These are phyloP conservation scores for Botia kubotai DNA, from an alignment of 2,797 vertebrate species.

Conservation along the genomic window DNA sequence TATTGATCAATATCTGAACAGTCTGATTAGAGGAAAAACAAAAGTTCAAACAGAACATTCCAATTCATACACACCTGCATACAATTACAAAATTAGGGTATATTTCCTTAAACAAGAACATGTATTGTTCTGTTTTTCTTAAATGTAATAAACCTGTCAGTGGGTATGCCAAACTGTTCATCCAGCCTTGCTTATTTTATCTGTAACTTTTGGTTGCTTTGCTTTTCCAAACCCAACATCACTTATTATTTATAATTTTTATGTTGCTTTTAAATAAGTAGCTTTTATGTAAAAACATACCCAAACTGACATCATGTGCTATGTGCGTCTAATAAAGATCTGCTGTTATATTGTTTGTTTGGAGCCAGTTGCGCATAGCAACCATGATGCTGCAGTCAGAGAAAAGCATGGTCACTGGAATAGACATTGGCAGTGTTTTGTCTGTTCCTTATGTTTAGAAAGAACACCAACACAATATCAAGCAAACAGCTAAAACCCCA, in stretches of 20 bases:
- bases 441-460: not conserved
- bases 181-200: slow-evolving; percentile 29
- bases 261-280: slow-evolving; percentile 7
- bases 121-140: slow-evolving; percentile 9
- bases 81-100: not conserved
- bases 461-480: not conserved
- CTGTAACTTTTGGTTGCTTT: not conserved
- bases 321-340: slow-evolving; percentile 30
- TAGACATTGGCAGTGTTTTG: not conserved
- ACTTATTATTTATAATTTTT: slow-evolving; percentile 17
- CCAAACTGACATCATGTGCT: slow-evolving; percentile 24
- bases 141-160: slow-evolving; percentile 4
- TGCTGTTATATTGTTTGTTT: slow-evolving; percentile 55
- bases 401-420: slow-evolving; percentile 7
- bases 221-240: slow-evolving; percentile 9
- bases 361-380: slow-evolving; percentile 49
- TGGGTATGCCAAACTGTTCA: slow-evolving; percentile 26
- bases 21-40: not conserved
- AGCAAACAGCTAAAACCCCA: too few relatives aligned
- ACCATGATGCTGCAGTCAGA: slow-evolving; percentile 35
- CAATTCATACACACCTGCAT: not conserved
- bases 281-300: slow-evolving; percentile 24
- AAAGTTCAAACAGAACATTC: not conserved
- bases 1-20: slow-evolving; percentile 13
- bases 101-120: not conserved